A percentile compares a stretch with the other conserved stretches of the same genome.
Evolutionary conservation across 2,888 invertebrate genomes (phyloP).

Genomic region (Lathronympha strigana): DNA sequence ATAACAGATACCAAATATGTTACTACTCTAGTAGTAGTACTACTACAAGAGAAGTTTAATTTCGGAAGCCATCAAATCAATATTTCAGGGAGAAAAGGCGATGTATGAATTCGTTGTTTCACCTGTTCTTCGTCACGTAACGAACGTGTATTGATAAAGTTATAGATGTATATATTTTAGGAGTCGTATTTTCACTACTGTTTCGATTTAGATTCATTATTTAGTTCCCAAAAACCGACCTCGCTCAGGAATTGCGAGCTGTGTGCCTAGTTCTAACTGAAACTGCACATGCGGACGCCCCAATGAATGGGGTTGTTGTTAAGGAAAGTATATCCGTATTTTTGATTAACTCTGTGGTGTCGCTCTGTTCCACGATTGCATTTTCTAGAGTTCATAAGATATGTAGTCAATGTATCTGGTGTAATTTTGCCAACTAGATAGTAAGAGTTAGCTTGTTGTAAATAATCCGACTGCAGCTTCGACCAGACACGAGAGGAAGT

Average conservation of each 20-base stretch:
- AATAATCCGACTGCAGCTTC: slow-evolving; percentile 65
- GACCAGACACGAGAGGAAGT: slow-evolving; percentile 43
- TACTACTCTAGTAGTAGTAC: too few relatives aligned
- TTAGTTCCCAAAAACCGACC: not conserved
- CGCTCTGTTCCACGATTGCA: slow-evolving; percentile 44
- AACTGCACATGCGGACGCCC: not conserved
- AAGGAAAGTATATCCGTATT: not conserved
- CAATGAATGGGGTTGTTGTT: not conserved
- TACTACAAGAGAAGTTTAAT: not conserved
- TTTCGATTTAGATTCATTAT: not conserved
- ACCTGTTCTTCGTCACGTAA: not conserved
- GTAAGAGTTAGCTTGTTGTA: slow-evolving; percentile 57
- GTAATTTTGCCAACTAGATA: slow-evolving; percentile 60
- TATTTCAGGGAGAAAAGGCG: not conserved
- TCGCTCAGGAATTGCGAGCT: not conserved
- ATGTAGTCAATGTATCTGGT: slow-evolving; percentile 48
- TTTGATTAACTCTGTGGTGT: slow-evolving; percentile 49
- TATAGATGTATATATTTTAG: not conserved
- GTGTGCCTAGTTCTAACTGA: not conserved
- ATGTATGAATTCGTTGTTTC: not conserved
- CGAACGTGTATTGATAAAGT: not conserved
- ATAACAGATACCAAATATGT: too few relatives aligned
- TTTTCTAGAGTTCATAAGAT: slow-evolving; percentile 44
- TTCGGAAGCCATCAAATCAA: not conserved
- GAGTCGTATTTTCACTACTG: not conserved